These are phyloP conservation scores for Resseliella maxima DNA, from an alignment of 2,888 invertebrate genomes.

Conservation along the genomic window DNA sequence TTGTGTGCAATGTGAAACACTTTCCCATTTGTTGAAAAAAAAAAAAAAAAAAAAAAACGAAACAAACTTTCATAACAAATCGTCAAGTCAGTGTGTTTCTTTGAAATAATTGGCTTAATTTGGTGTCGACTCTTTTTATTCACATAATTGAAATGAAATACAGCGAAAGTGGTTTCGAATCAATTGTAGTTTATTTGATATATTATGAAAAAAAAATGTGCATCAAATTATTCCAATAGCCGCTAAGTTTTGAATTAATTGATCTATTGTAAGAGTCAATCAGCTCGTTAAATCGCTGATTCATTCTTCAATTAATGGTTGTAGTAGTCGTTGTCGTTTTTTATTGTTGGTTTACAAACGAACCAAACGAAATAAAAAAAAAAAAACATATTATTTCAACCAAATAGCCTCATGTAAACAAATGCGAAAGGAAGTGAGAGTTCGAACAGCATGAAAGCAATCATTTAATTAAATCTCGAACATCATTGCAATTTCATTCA, in stretches of 20 bases:
- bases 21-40: neutral
- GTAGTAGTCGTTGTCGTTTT: neutral
- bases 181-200: neutral
- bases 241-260: constrained; percentile 21
- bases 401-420: neutral
- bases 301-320: constrained; percentile 16
- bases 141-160: neutral
- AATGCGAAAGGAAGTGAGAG: neutral
- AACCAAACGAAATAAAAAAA: too few relatives aligned
- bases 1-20: neutral
- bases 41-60: too few relatives aligned
- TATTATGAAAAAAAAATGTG: constrained; percentile 25
- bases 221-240: constrained; percentile 3
- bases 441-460: neutral
- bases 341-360: neutral
- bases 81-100: neutral
- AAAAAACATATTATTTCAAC: neutral
- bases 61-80: neutral
- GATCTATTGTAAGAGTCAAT: constrained; percentile 41
- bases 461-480: constrained; percentile 46
- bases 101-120: neutral
- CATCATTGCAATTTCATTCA: constrained; percentile 49
- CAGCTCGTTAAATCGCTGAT: constrained; percentile 7
- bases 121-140: neutral
- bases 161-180: neutral